phyloP scores from a whole-genome alignment of 2,113 vertebrate genomes.

The Pygathrix nemaeus region DNA sequence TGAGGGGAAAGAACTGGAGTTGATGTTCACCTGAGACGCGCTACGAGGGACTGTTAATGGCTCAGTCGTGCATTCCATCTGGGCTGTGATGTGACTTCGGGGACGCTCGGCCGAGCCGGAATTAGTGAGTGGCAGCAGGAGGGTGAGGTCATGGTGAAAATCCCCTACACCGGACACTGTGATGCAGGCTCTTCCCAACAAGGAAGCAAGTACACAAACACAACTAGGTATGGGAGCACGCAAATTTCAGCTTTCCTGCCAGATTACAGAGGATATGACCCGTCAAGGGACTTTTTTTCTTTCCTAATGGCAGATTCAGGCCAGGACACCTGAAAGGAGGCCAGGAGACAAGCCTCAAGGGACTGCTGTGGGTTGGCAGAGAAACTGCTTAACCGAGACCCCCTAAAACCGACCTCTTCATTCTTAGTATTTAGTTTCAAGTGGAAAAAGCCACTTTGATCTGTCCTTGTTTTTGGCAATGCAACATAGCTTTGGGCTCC shows the following conservation, averaged over 20 bases:
- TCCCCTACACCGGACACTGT: slow-evolving; percentile 69
- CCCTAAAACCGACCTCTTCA: background rate
- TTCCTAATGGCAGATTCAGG: background rate
- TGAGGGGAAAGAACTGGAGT: background rate
- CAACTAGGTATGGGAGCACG: background rate
- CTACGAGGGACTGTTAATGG: background rate
- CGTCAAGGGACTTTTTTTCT: background rate
- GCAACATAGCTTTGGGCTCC: background rate
- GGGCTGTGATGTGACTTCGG: background rate
- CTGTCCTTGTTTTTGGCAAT: background rate
- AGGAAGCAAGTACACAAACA: slow-evolving; percentile 72
- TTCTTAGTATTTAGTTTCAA: slow-evolving; percentile 4
- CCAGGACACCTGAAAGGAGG: slow-evolving; percentile 40
- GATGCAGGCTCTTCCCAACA: slow-evolving; percentile 51
- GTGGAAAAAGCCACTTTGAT: background rate
- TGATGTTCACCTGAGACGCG: background rate
- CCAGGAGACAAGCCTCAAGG: background rate
- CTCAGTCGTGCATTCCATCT: background rate
- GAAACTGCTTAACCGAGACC: background rate
- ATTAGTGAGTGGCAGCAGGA: background rate
- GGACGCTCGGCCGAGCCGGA: background rate
- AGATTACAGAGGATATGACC: slow-evolving; percentile 66
- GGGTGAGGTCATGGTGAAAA: slow-evolving; percentile 73
- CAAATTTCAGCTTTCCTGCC: slow-evolving; percentile 67
- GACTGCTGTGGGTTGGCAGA: background rate